phyloP scores from a whole-genome alignment of 1,140 invertebrate genomes.

The Sycophaga agraensis region DNA sequence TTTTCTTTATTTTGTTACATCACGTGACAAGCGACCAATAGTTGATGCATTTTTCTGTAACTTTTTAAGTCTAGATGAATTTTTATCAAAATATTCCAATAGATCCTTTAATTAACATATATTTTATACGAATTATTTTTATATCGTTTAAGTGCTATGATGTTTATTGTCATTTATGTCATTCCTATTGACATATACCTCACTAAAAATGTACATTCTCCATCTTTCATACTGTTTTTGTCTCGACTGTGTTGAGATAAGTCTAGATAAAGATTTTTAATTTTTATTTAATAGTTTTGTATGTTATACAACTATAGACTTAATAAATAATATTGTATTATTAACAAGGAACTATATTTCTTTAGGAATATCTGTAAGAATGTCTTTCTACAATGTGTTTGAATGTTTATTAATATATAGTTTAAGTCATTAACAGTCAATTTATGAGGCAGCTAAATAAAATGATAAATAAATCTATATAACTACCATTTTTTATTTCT shows the following conservation, averaged over 20 bases:
- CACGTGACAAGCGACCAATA: too few relatives aligned
- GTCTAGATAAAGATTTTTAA: neutral
- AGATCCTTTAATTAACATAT: neutral
- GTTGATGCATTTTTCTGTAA: too few relatives aligned
- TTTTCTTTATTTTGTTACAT: too few relatives aligned
- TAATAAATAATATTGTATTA: neutral
- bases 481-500: too few relatives aligned
- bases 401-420: constrained; percentile 11
- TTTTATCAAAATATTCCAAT: too few relatives aligned
- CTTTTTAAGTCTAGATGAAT: too few relatives aligned
- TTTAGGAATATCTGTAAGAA: neutral
- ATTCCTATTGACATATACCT: neutral
- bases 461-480: constrained; percentile 9
- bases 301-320: constrained; percentile 1
- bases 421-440: constrained; percentile 1
- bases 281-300: constrained; percentile 7
- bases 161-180: neutral
- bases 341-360: neutral
- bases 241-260: neutral
- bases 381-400: neutral
- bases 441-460: constrained; percentile 14
- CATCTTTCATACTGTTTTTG: neutral
- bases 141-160: too few relatives aligned
- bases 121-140: too few relatives aligned
- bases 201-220: neutral